Evolutionary conservation across 1,140 invertebrate genomes (phyloP).

Genomic region (Cecropterus lyciades): DNA sequence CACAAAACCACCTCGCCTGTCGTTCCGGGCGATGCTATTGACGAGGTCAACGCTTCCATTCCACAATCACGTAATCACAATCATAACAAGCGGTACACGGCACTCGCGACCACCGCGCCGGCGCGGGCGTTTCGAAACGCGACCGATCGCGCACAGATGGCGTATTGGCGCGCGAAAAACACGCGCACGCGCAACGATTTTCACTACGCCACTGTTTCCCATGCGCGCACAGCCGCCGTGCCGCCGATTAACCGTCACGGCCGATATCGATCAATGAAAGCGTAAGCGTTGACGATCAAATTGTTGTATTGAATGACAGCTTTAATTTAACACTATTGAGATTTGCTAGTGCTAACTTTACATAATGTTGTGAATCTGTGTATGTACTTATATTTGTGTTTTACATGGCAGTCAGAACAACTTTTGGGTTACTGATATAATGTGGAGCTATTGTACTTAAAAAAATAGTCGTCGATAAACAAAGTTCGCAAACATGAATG

Average conservation of each 20-base stretch:
- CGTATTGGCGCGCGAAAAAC: conserved; percentile 61
- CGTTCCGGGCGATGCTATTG: conserved; percentile 48
- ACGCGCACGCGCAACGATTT: conserved; percentile 69
- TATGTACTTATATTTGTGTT: too few relatives aligned
- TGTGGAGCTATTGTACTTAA: too few relatives aligned
- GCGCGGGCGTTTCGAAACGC: conserved; percentile 63
- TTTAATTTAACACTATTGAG: background rate
- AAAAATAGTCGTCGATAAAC: too few relatives aligned
- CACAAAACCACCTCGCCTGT: conserved; percentile 67
- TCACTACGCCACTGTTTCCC: conserved; percentile 68
- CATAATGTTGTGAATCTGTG: too few relatives aligned
- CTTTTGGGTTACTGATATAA: too few relatives aligned
- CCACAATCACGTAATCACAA: conserved; percentile 56
- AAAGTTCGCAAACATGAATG: too few relatives aligned
- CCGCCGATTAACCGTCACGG: conserved; percentile 55
- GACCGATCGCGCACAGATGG: conserved; percentile 52
- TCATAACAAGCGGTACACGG: conserved; percentile 47
- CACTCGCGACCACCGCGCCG: conserved; percentile 46
- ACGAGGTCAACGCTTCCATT: conserved; percentile 59
- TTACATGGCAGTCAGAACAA: too few relatives aligned
- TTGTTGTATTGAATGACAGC: background rate
- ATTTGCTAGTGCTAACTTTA: too few relatives aligned
- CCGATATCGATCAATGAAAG: conserved; percentile 42
- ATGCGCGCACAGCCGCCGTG: conserved; percentile 44
- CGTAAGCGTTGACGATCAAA: conserved; percentile 8